Evolutionary conservation across 2,113 vertebrate species (phyloP), one percentile per base, ranked within the genome.

Genomic region (Elephas maximus): DNA sequence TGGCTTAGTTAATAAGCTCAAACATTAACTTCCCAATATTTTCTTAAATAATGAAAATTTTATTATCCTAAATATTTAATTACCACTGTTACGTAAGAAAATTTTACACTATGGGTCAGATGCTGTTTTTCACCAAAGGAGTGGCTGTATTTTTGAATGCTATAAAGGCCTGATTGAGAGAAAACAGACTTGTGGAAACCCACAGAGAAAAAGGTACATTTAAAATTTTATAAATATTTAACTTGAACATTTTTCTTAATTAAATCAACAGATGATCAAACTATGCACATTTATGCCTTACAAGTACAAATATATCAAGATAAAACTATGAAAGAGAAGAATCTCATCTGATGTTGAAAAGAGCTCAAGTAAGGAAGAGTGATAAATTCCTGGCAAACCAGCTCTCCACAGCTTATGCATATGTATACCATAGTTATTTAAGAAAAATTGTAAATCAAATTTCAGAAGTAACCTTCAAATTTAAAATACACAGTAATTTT

Each of bases 211-310:
- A 91, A 53, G 14, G 8, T 30, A 81, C n/a, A 78, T 69, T 44
- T 79, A 28, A 89, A 76, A 85, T 76, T 91, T 57, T 92, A 44
- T 5, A 82, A 93, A 53, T 76, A 60, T 90, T 82, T 93, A 93
- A 92, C 44, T 63, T 71, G 41, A 95, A 77, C 7, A 62, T 73
- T 81, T 78, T 86, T 77, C 60, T 44, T 71, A 33, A 53, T 88
- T 78, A 85, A 83, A 79, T 65, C 69, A 90, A 67, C 12, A 71
- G 87, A 71, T 45, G 44, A 28, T n/a, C 28, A 79, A 84, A 69
- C 11, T 77, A n/a, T 62, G 37, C 12, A 82, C 51, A 21, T 81
- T 30, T 85, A 67, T 90, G 21, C 37, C 69, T 73, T 57, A 90
- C 2, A 93, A 93, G 21, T 30, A 62, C 30, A 69, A 76, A 87